Evolutionary conservation across 1,140 invertebrate species (phyloP).

Genomic region (Anoplolepis gracilipes): DNA sequence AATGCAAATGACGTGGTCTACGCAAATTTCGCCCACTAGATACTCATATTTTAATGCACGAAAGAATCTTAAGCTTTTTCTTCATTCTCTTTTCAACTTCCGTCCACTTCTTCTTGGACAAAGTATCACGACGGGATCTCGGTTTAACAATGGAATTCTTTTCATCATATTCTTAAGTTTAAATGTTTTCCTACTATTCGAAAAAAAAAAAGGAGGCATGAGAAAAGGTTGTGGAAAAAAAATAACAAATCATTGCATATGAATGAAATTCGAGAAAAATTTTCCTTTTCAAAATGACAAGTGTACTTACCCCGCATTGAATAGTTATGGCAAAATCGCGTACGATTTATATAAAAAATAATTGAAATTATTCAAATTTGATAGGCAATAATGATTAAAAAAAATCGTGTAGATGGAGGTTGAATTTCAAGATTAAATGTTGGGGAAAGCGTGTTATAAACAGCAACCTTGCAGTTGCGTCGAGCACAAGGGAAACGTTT

Average conservation of each 20-base stretch:
- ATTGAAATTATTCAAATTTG: no score
- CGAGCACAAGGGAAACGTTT: conserved; percentile 32
- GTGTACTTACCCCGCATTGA: no score
- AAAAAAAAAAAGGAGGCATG: background rate
- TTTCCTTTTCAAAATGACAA: no score
- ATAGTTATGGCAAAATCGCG: no score
- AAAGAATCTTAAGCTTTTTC: no score
- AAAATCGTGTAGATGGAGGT: background rate
- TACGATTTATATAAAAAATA: background rate
- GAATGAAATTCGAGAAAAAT: no score
- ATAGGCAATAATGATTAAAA: background rate
- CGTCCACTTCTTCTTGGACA: no score
- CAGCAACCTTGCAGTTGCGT: conserved; percentile 5
- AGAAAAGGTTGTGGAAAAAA: background rate
- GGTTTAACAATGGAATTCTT: background rate
- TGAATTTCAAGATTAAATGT: conserved; percentile 8
- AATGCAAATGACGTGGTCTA: conserved; percentile 30
- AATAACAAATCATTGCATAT: no score
- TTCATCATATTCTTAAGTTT: background rate
- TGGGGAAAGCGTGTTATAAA: background rate
- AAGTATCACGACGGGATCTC: no score
- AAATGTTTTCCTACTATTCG: background rate
- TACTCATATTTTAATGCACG: background rate
- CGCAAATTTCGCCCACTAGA: background rate
- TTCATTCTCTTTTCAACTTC: no score